Evolutionary conservation across 92 coral and sea anemone genomes (phyloP).

Genomic region (Virgularia gustaviana): DNA sequence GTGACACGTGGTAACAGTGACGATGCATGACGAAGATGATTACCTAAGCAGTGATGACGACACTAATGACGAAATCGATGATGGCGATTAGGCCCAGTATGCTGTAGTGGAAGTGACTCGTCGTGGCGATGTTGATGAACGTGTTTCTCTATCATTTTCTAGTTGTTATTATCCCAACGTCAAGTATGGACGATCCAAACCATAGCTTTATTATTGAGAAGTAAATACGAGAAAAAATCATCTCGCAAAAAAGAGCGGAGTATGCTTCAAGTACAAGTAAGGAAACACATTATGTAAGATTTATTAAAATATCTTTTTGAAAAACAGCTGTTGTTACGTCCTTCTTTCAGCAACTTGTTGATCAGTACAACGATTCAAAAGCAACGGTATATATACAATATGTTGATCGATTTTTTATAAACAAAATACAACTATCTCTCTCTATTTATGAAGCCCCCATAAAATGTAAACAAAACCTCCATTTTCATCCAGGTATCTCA

Average conservation of each 20-base stretch:
- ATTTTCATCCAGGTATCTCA: conserved; percentile 49
- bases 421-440: too few species aligned
- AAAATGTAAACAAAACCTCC: neutral
- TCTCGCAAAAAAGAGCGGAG: conserved; percentile 73
- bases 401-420: neutral
- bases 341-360: conserved; percentile 24
- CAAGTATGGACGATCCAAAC: conserved; percentile 73
- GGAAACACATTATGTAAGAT: neutral
- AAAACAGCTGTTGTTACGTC: too few species aligned
- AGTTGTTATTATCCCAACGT: conserved; percentile 72
- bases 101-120: neutral
- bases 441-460: neutral
- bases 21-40: too few species aligned
- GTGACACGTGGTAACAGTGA: too few species aligned
- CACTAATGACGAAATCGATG: too few species aligned
- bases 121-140: too few species aligned
- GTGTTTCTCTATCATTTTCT: too few species aligned
- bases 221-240: conserved; percentile 77
- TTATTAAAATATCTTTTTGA: too few species aligned
- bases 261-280: conserved; percentile 95
- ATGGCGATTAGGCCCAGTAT: neutral
- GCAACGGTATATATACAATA: neutral
- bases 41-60: too few species aligned
- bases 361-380: conserved; percentile 16
- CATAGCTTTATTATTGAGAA: conserved; percentile 71